Base-by-base conservation (phyloP, 2,888 invertebrate species). In the Pachydiplax longipennis region DNA sequence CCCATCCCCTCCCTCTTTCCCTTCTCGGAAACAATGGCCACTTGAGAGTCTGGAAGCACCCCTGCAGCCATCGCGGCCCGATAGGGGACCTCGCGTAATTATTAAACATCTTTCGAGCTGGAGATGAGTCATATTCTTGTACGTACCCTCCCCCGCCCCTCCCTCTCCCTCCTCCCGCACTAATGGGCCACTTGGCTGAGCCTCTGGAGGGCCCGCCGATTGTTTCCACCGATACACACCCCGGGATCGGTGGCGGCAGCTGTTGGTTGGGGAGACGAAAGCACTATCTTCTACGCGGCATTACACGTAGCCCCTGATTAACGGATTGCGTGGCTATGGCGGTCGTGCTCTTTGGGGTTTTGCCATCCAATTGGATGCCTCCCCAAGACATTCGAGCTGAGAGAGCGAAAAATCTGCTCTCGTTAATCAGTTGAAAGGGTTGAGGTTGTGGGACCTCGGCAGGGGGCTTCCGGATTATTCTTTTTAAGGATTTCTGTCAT, bases 41-140 rank as follows among this genome's bases (percentile, higher is more conserved):
- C 48, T 65, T 18, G 87, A 40, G 61, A n/a, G 35, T 10, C 22
- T 22, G 37, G n/a, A 61, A 37, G 35, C n/a, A n/a, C 87, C 35
- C 83, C 15, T 35, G 22, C 31, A 80, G 80, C 80, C 35, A 80
- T 80, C 80, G 37, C 81, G 35, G 35, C 15, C 18, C 13, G 31
- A 53, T 83, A 53, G 83, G 53, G 87, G 61, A 58, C 58, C 82
- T 82, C 82, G 82, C 87, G 35, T 25, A 87, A 48, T 53, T 87
- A 48, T 87, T 87, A 35, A 87, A 87, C 48, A 87, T 53, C 48
- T 87, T 31, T 35, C 61, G 13, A 87, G 87, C 61, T 35, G 18
- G 81, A 81, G 81, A 81, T 81, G 81, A 87, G 87, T 87, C 87
- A 53, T 22, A 31, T 53, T n/a, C n/a, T 22, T 48, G 22, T 22